A percentile compares a stretch with the other conserved stretches of the same genome.
These are phyloP conservation scores for Sarcophaga rosellei DNA, from an alignment of 2,888 invertebrate species.

Conservation along the genomic window DNA sequence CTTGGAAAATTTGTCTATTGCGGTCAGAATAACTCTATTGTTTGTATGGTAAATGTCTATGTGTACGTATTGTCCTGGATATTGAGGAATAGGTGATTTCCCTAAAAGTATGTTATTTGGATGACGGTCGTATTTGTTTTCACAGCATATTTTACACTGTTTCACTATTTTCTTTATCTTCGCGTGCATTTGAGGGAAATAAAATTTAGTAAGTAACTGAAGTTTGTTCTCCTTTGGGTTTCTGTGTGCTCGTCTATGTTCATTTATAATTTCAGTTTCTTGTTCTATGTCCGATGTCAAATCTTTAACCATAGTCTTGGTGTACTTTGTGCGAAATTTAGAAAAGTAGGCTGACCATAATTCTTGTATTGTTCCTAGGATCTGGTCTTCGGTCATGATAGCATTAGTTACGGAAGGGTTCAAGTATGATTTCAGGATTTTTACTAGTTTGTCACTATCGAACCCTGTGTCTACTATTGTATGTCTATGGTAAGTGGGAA, in stretches of 20 bases:
- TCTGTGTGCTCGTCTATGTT: constrained; percentile 33
- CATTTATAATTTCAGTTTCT: constrained; percentile 39
- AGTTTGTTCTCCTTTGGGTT: constrained; percentile 59
- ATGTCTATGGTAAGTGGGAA: constrained; percentile 13
- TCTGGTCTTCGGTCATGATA: constrained; percentile 1
- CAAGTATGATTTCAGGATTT: constrained; percentile 20
- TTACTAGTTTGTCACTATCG: constrained; percentile 1
- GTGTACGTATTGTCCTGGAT: constrained; percentile 61
- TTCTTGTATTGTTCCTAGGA: constrained; percentile 7
- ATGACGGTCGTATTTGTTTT: constrained; percentile 56
- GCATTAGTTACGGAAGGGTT: constrained; percentile 37
- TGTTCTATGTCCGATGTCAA: constrained; percentile 15
- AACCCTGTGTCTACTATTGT: constrained; percentile 12
- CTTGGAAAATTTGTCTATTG: constrained; percentile 60
- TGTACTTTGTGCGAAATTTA: constrained; percentile 51
- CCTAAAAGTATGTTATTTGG: constrained; percentile 50
- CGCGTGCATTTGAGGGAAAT: constrained; percentile 41
- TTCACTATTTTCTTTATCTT: constrained; percentile 47
- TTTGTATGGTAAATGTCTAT: constrained; percentile 36
- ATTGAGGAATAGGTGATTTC: constrained; percentile 61
- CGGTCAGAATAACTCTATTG: constrained; percentile 36
- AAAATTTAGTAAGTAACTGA: constrained; percentile 45
- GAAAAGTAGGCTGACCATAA: constrained; percentile 41
- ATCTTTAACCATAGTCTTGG: constrained; percentile 37
- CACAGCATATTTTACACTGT: constrained; percentile 49